These are phyloP conservation scores for Epinotia nisella DNA, from an alignment of 2,888 invertebrate species.

Conservation along the genomic window DNA sequence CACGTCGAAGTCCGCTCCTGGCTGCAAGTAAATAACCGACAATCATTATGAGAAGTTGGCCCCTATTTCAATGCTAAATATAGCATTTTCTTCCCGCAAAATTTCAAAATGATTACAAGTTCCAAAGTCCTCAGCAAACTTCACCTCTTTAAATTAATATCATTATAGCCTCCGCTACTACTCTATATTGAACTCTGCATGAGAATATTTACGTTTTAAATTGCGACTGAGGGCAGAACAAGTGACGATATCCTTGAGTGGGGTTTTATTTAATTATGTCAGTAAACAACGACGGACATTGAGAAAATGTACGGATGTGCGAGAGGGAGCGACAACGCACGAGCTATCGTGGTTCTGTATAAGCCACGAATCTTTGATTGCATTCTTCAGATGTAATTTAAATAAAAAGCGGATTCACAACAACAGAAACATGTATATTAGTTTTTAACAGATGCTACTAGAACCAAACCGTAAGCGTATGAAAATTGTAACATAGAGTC, in stretches of 20 bases:
- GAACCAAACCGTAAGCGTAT: too few relatives aligned
- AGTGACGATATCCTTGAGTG: conserved; percentile 40
- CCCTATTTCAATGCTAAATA: conserved; percentile 2
- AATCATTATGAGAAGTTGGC: neutral
- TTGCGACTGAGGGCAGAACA: neutral
- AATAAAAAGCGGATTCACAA: too few relatives aligned
- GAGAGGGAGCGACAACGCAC: neutral
- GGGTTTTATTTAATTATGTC: conserved; percentile 46
- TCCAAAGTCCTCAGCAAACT: conserved; percentile 29
- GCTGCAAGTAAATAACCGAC: too few relatives aligned
- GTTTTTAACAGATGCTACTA: too few relatives aligned
- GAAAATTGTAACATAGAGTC: too few relatives aligned
- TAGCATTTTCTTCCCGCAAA: conserved; percentile 17
- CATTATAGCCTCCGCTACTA: conserved; percentile 15
- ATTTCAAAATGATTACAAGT: conserved; percentile 1
- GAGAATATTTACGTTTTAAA: neutral
- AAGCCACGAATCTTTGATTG: neutral
- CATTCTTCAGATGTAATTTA: too few relatives aligned
- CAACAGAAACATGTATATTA: too few relatives aligned
- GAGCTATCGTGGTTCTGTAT: conserved; percentile 16
- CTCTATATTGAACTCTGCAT: neutral
- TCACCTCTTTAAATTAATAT: conserved; percentile 40
- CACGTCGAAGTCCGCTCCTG: too few relatives aligned
- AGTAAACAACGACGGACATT: conserved; percentile 43
- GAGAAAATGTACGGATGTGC: conserved; percentile 39